Conservation (phyloP, 1,140 invertebrate genomes). For the Gyrodactylus salaris region DNA sequence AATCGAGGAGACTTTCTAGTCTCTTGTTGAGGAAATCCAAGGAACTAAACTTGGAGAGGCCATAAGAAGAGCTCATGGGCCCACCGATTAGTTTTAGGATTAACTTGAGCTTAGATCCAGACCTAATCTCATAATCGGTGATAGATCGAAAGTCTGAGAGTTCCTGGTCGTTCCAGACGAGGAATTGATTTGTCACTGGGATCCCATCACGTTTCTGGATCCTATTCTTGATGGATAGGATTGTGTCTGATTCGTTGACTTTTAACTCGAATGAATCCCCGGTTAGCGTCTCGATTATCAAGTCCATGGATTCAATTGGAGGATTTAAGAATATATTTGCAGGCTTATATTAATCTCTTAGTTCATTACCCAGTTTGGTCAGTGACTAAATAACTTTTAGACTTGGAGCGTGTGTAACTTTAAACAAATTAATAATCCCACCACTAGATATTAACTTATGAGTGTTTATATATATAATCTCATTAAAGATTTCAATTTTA, state of each 20-base stretch:
- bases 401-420: no score
- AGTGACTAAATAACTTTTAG: no score
- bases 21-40: background rate
- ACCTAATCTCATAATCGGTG: background rate
- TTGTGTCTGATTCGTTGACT: background rate
- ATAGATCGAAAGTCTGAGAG: background rate
- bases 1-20: background rate
- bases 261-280: background rate
- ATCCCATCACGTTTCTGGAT: background rate
- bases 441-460: no score
- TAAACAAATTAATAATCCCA: no score
- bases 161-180: background rate
- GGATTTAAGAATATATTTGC: no score
- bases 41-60: background rate
- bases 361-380: no score
- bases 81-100: background rate
- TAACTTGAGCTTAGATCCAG: background rate
- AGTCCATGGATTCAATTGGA: background rate
- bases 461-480: no score
- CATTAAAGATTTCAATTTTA: no score
- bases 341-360: no score
- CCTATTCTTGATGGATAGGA: background rate
- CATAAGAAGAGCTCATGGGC: background rate
- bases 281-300: background rate
- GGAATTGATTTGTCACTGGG: background rate